phyloP scores from a whole-genome alignment of 2,888 invertebrate species.

The Tinea pellionella region DNA sequence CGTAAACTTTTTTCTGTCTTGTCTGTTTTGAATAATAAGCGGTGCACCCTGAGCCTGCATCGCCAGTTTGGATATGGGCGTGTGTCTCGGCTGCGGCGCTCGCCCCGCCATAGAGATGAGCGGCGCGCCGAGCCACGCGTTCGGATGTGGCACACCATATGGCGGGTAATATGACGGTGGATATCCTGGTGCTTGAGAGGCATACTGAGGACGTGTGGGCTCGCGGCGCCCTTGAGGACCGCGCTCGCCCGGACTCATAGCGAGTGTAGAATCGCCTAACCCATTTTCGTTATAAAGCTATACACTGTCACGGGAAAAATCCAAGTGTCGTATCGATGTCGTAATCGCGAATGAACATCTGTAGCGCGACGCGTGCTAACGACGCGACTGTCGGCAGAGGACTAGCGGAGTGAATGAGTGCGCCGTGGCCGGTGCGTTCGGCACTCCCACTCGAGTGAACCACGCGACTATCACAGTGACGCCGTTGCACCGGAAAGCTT shows the following conservation, averaged over 20 bases:
- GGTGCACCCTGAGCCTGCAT: constrained; percentile 89
- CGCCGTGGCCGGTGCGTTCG: constrained; percentile 41
- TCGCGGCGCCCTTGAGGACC: constrained; percentile 65
- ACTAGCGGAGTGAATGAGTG: constrained; percentile 59
- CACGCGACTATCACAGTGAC: constrained; percentile 43
- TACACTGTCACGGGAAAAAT: constrained; percentile 65
- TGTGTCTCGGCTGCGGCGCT: constrained; percentile 53
- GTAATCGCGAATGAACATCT: constrained; percentile 66
- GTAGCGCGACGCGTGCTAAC: constrained; percentile 50
- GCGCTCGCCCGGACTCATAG: constrained; percentile 68
- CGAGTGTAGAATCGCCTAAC: constrained; percentile 72
- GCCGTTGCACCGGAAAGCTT: constrained; percentile 62
- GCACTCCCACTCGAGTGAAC: constrained; percentile 29
- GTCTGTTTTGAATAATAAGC: constrained; percentile 78
- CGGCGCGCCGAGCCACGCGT: constrained; percentile 83
- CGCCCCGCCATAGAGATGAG: constrained; percentile 82
- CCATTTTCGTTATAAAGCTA: constrained; percentile 71
- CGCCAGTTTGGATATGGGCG: constrained; percentile 79
- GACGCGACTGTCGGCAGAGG: constrained; percentile 57
- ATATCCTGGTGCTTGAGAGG: constrained; percentile 59
- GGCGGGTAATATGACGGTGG: constrained; percentile 60
- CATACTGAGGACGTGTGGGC: constrained; percentile 64
- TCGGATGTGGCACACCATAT: constrained; percentile 68
- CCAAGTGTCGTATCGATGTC: constrained; percentile 53
- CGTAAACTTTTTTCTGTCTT: constrained; percentile 63